Percentiles rank a stretch among this genome's conserved stretches.
Conservation (phyloP, 1,140 invertebrate genomes). For the Eurosta solidaginis region DNA sequence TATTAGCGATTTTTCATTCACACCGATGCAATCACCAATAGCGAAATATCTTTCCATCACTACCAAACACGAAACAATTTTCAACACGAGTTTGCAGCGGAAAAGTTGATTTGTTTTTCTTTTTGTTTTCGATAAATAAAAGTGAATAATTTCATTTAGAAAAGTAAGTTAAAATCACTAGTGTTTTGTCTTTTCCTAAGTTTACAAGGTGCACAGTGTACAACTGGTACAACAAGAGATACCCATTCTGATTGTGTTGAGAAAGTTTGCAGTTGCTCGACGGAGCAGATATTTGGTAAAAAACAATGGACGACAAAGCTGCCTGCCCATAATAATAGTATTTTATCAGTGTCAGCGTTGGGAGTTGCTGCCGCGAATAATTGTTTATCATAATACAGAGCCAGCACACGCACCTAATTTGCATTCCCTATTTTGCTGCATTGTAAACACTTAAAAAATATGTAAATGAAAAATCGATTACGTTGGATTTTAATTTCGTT, state of each 20-base stretch:
- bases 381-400: neutral
- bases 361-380: neutral
- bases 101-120: neutral
- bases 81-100: neutral
- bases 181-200: too few relatives aligned
- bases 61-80: neutral
- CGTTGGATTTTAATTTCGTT: neutral
- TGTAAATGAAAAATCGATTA: slow-evolving; percentile 30
- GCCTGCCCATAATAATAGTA: too few relatives aligned
- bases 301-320: too few relatives aligned
- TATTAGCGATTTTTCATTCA: too few relatives aligned
- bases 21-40: too few relatives aligned
- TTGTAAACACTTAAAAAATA: neutral
- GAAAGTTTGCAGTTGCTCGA: too few relatives aligned
- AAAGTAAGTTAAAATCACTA: slow-evolving; percentile 13
- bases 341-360: too few relatives aligned
- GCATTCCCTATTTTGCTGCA: neutral
- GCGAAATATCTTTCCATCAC: neutral
- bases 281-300: too few relatives aligned
- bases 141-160: neutral
- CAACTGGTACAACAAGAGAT: too few relatives aligned
- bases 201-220: too few relatives aligned
- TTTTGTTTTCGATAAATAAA: neutral
- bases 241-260: too few relatives aligned
- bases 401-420: neutral